Percentiles rank a stretch among this genome's conserved stretches.
These are phyloP conservation scores for Venustaconcha ellipsiformis DNA, from an alignment of 1,140 invertebrate species.

Conservation along the genomic window DNA sequence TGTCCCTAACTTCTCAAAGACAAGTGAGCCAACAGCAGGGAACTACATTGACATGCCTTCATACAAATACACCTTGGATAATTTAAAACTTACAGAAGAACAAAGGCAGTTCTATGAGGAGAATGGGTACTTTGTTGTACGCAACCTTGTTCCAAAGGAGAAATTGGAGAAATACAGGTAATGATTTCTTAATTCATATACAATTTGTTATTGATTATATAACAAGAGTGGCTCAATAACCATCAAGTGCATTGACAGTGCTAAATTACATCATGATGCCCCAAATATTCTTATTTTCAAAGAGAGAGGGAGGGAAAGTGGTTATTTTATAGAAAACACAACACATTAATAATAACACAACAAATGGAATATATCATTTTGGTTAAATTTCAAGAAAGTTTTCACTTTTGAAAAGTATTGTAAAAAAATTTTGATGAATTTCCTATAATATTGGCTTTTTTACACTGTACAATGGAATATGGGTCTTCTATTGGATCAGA, in stretches of 20 bases:
- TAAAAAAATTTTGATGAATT: too few relatives aligned
- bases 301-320: not conserved
- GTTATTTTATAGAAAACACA: too few relatives aligned
- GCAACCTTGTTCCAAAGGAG: slow-evolving; percentile 74
- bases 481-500: too few relatives aligned
- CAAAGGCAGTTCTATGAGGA: slow-evolving; percentile 83
- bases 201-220: not conserved
- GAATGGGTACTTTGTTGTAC: slow-evolving; percentile 83
- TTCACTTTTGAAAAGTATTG: too few relatives aligned
- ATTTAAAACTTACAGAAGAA: slow-evolving; percentile 52
- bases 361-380: too few relatives aligned
- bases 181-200: not conserved
- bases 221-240: not conserved
- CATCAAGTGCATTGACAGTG: not conserved
- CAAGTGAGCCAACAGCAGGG: too few relatives aligned
- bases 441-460: too few relatives aligned
- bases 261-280: not conserved
- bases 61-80: slow-evolving; percentile 50
- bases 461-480: too few relatives aligned
- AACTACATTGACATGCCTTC: too few relatives aligned
- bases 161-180: slow-evolving; percentile 76
- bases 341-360: too few relatives aligned
- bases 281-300: not conserved
- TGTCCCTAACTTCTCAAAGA: too few relatives aligned
- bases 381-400: too few relatives aligned